Base-by-base conservation (phyloP, 2,888 invertebrate genomes). In the Noctua comes region DNA sequence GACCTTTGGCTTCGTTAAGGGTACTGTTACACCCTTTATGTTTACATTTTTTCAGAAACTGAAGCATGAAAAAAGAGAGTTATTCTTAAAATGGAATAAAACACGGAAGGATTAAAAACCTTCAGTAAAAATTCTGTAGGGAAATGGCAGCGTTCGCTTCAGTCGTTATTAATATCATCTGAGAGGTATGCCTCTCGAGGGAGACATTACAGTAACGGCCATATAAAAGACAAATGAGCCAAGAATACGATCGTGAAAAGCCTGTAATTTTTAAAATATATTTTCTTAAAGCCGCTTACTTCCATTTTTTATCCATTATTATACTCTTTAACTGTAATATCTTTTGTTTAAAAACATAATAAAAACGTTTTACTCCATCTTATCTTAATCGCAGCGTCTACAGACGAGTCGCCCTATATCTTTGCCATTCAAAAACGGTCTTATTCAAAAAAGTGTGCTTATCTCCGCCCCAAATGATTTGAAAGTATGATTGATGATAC, bases 401-500 rank as follows among this genome's bases (percentile, higher is more conserved):
- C 86, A 82, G 85, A 73, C 68, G 80, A 87, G 77, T 82, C 85
- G 83, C 83, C 80, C 83, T 89, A 88, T 91, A 91, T 91, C 89
- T 91, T 90, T 72, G 88, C 90, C 88, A 90, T 91, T 91, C 91
- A 92, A 89, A 91, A 89, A 88, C 88, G 86, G 88, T 90, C 85
- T 89, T 89, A 91, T 91, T 91, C 91, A 91, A 92, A 92, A 91
- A 91, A 89, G 88, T 87, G 89, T 90, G 88, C 89, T 92, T 92
- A 92, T 93, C 91, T 89, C 90, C 86, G 79, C 79, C 89, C 89
- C 88, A 89, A 93, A 92, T 92, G 89, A 93, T 92, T 93, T 93
- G 91, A 93, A 92, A 94, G 92, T 92, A 93, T 93, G 93, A 94
- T 94, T 94, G 93, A 94, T 93, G 93, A 91, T 90, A 89, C 91